Percentiles rank a stretch among this genome's conserved stretches.
Conservation (phyloP, 2,797 vertebrate species). For the Odontamblyopus rebecca region DNA sequence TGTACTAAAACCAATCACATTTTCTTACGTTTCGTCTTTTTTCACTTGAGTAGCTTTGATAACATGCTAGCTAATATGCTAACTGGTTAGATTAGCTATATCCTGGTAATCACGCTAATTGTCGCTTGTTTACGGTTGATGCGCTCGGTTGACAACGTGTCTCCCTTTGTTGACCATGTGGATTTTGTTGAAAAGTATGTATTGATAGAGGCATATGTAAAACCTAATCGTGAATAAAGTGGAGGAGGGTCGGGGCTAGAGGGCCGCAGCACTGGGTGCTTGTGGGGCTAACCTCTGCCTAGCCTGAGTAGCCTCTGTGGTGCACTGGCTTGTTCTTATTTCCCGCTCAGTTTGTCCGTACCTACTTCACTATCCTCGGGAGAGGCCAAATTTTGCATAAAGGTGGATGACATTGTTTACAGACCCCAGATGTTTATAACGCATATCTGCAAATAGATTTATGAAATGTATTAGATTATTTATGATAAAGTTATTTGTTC, state of each 20-base stretch:
- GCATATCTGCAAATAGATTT: background rate
- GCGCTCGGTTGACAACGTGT: background rate
- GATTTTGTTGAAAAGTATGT: background rate
- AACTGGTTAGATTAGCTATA: slow-evolving; percentile 6
- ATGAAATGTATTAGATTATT: background rate
- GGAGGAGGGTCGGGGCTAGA: background rate
- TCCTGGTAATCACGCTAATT: slow-evolving; percentile 3
- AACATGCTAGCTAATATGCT: background rate
- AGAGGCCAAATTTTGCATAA: slow-evolving; percentile 20
- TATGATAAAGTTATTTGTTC: background rate
- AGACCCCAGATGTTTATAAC: background rate
- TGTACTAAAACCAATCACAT: background rate
- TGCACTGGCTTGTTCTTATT: slow-evolving; percentile 64
- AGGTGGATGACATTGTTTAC: slow-evolving; percentile 6
- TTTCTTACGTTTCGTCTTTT: background rate
- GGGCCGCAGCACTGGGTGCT: slow-evolving; percentile 40
- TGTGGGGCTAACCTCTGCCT: slow-evolving; percentile 24
- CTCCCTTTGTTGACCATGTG: background rate
- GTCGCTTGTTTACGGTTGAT: slow-evolving; percentile 2
- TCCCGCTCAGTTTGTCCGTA: slow-evolving; percentile 71
- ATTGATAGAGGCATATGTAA: background rate
- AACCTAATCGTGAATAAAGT: background rate
- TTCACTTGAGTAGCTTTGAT: background rate
- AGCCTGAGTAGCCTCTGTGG: slow-evolving; percentile 41
- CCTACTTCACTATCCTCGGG: slow-evolving; percentile 34